These are phyloP conservation scores for Caradrina clavipalpis DNA, from an alignment of 2,888 invertebrate species.

Conservation along the genomic window DNA sequence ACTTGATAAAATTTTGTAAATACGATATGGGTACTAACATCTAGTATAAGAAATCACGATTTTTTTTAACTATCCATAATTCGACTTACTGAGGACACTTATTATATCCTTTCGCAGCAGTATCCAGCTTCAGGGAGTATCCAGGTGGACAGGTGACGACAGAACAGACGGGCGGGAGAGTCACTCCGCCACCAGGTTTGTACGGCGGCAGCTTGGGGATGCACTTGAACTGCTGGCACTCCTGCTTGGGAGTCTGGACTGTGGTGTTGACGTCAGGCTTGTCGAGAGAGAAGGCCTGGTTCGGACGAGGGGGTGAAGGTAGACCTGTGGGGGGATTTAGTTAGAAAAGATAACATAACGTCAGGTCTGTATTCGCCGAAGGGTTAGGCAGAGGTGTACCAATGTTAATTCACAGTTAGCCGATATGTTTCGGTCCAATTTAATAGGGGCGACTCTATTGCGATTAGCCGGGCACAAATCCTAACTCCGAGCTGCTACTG, in stretches of 20 bases:
- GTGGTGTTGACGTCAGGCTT: constrained; percentile 72
- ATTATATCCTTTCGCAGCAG: constrained; percentile 67
- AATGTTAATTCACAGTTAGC: too few relatives aligned
- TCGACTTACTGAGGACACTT: constrained; percentile 87
- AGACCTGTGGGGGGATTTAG: constrained; percentile 45
- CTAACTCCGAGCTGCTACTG: too few relatives aligned
- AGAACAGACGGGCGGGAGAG: constrained; percentile 77
- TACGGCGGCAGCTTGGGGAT: constrained; percentile 87
- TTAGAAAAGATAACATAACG: not conserved
- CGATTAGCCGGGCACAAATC: too few relatives aligned
- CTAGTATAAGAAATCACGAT: too few relatives aligned
- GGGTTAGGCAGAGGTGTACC: too few relatives aligned
- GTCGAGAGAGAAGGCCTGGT: constrained; percentile 79
- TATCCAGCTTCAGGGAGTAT: constrained; percentile 90
- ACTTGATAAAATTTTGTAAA: too few relatives aligned
- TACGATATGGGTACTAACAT: too few relatives aligned
- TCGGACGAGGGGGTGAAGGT: constrained; percentile 69
- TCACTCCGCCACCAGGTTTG: constrained; percentile 71
- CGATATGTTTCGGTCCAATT: too few relatives aligned
- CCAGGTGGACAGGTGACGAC: constrained; percentile 91
- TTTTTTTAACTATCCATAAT: not conserved
- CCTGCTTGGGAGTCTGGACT: constrained; percentile 62
- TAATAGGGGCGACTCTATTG: too few relatives aligned
- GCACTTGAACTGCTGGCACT: constrained; percentile 91
- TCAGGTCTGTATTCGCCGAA: too few relatives aligned